These are phyloP conservation scores for Danaus plexippus DNA, from an alignment of 1,140 invertebrate genomes.

Conservation along the genomic window DNA sequence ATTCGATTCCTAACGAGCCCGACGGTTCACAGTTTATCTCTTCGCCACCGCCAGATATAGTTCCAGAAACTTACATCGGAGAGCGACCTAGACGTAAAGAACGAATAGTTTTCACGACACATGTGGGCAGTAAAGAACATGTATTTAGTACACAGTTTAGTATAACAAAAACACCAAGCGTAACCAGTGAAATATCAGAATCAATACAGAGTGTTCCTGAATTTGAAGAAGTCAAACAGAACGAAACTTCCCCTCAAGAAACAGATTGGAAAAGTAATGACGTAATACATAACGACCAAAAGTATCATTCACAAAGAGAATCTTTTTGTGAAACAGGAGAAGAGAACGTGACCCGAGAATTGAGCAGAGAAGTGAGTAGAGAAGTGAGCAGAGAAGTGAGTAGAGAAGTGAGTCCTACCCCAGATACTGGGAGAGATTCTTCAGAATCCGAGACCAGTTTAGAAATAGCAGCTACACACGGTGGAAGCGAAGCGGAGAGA, in stretches of 20 bases:
- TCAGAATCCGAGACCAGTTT: conserved; percentile 84
- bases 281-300: conserved; percentile 48
- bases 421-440: conserved; percentile 70
- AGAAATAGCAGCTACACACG: conserved; percentile 63
- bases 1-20: too few relatives aligned
- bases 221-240: conserved; percentile 24
- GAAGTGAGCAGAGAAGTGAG: conserved; percentile 28
- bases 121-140: conserved; percentile 57
- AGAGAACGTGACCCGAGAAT: conserved; percentile 1
- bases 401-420: conserved; percentile 49
- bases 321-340: conserved; percentile 9
- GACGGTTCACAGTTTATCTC: too few relatives aligned
- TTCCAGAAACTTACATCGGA: conserved; percentile 3
- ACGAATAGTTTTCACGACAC: conserved; percentile 52
- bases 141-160: conserved; percentile 63
- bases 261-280: conserved; percentile 9
- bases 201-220: conserved; percentile 51
- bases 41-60: too few relatives aligned
- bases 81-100: conserved; percentile 34
- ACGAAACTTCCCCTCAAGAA: conserved; percentile 6
- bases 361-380: conserved; percentile 3
- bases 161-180: conserved; percentile 61
- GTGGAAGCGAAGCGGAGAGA: conserved; percentile 74
- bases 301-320: not conserved
- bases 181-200: conserved; percentile 58